Evolutionary conservation across 2,113 vertebrate species (phyloP).

Genomic region (Nerophis lumbriciformis): DNA sequence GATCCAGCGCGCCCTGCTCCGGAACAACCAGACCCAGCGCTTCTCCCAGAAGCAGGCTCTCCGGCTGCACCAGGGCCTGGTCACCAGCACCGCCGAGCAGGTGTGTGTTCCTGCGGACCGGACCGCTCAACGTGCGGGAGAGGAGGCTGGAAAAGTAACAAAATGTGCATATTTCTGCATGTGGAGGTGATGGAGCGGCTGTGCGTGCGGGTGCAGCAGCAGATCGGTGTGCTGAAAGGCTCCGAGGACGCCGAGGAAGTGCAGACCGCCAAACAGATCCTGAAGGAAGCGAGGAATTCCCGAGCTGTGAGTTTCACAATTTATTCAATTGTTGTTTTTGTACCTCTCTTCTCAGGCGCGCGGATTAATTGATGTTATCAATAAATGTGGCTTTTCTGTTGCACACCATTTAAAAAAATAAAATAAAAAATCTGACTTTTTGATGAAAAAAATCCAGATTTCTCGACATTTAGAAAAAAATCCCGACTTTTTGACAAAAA

Average conservation of each 20-base stretch:
- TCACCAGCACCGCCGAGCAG: conserved; percentile 87
- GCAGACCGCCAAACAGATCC: conserved; percentile 80
- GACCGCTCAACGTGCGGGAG: conserved; percentile 3
- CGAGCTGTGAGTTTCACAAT: conserved; percentile 73
- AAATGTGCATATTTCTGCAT: not conserved
- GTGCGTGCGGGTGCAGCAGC: conserved; percentile 82
- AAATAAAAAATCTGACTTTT: too few species aligned
- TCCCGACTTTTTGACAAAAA: too few species aligned
- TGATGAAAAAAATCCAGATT: too few species aligned
- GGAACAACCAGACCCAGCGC: conserved; percentile 84
- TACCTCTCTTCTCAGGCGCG: not conserved
- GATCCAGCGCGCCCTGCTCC: conserved; percentile 84
- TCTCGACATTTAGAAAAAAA: too few species aligned
- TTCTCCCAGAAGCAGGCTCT: conserved; percentile 85
- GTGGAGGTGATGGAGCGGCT: conserved; percentile 82
- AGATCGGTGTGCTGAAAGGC: conserved; percentile 78
- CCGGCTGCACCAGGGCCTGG: conserved; percentile 82
- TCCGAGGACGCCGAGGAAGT: conserved; percentile 79
- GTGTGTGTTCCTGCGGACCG: conserved; percentile 69
- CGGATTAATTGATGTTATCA: too few species aligned
- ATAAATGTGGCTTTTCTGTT: not conserved
- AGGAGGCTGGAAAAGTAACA: not conserved
- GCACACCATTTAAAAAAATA: too few species aligned
- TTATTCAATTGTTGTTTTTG: not conserved
- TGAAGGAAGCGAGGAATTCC: conserved; percentile 86